Conservation (phyloP, 2,888 invertebrate genomes). For the Papilio elwesi region DNA sequence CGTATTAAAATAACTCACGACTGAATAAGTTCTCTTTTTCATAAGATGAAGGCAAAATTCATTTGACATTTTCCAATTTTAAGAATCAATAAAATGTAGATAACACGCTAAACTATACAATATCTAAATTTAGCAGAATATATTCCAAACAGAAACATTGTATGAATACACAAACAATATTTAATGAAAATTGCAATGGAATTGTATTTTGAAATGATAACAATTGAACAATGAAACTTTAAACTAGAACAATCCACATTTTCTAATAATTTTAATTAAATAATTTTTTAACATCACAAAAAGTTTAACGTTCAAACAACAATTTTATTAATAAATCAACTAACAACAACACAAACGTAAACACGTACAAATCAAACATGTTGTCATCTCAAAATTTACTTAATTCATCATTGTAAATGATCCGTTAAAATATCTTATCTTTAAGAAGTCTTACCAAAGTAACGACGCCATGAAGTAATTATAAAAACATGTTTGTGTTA, state of each 20-base stretch:
- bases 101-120: no score
- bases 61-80: conserved; percentile 4
- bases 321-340: conserved; percentile 37
- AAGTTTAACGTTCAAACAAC: conserved; percentile 32
- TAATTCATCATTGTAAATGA: conserved; percentile 4
- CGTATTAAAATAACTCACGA: conserved; percentile 13
- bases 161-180: conserved; percentile 21
- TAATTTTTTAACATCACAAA: conserved; percentile 5
- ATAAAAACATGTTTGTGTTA: neutral
- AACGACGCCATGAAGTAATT: conserved; percentile 21
- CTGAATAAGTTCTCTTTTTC: conserved; percentile 30
- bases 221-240: neutral
- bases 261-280: neutral
- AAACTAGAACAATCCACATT: conserved; percentile 7
- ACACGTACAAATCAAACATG: conserved; percentile 25
- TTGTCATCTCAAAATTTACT: conserved; percentile 1
- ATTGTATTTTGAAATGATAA: conserved; percentile 28
- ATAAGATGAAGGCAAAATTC: conserved; percentile 29
- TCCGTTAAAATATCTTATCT: conserved; percentile 9
- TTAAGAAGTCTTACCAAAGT: conserved; percentile 17
- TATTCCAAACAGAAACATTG: neutral
- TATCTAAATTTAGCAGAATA: no score
- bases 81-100: no score
- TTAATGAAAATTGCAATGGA: conserved; percentile 26
- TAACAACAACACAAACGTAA: conserved; percentile 36